Evolutionary conservation across 1,140 invertebrate genomes (phyloP), one percentile per base, ranked within the genome.

Genomic region (Physella acuta): DNA sequence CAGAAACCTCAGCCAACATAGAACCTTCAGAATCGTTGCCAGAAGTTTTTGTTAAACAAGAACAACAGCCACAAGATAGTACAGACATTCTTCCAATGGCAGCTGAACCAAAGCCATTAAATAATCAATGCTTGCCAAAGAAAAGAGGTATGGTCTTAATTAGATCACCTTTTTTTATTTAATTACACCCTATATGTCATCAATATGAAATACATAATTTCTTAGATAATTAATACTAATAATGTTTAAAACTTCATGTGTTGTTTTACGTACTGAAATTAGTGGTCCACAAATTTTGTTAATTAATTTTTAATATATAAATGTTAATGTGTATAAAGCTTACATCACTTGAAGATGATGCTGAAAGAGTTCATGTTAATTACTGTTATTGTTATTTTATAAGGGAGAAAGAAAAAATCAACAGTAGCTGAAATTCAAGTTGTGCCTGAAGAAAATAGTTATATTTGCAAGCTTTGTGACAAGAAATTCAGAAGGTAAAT

Each of bases 401-500:
- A 14, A 53, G 62, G 62, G 2, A 64, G 39, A 34, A 52, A 53
- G 30, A 64, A 30, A 53, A 53, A 53, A 30, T 61, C 59, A 14
- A n/a, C 39, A n/a, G 59, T 37, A 24, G 20, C 36, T 16, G 36
- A 37, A 14, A 34, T 61, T 39, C 59, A 8, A 61, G 3, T 44
- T 30, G 8, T 11, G 28, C 2, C 37, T 8, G 16, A 33, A 53
- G 44, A 51, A 65, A 52, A 31, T 37, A n/a, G 16, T 14, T 56
- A 67, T 24, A 34, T 26, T 4, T 67, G 64, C 33, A 61, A 51
- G 20, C 8, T 34, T 2, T 66, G 70, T 62, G 56, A 71, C 16
- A 56, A 66, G 28, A 66, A 61, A 37, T 66, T 66, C 44, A 51
- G 51, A 44, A 36, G 56, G 58, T 71, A 30, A 51, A 34, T 31